A percentile compares a stretch with the other conserved stretches of the same genome.
phyloP scores from a whole-genome alignment of 2,797 vertebrate genomes.

The Chromobotia macracanthus region DNA sequence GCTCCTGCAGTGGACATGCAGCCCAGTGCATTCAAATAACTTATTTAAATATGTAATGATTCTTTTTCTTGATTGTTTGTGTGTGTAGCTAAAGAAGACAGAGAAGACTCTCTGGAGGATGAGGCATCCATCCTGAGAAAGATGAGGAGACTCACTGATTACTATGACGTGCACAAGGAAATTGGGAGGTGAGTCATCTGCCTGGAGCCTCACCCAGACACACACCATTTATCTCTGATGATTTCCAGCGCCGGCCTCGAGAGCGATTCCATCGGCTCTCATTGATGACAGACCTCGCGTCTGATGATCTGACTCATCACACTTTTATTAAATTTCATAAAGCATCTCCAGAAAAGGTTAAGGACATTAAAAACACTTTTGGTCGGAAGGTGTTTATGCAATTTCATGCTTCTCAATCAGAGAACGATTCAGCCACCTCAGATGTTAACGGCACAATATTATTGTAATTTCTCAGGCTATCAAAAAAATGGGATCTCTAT shows the following conservation, averaged over 20 bases:
- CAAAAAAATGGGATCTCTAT: neutral
- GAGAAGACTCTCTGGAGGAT: constrained; percentile 82
- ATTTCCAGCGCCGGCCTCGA: constrained; percentile 35
- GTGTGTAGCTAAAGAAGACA: constrained; percentile 67
- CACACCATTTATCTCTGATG: constrained; percentile 53
- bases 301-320: constrained; percentile 43
- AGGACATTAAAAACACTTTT: constrained; percentile 13
- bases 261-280: constrained; percentile 29
- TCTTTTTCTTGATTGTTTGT: constrained; percentile 1
- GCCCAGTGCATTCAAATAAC: no score
- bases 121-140: constrained; percentile 78
- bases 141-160: constrained; percentile 87
- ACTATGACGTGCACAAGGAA: constrained; percentile 93
- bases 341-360: constrained; percentile 13
- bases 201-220: constrained; percentile 42
- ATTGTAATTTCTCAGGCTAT: neutral
- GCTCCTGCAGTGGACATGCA: neutral
- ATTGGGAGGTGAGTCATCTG: constrained; percentile 83
- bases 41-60: neutral
- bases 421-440: constrained; percentile 22
- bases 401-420: constrained; percentile 22
- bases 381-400: neutral
- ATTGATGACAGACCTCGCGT: constrained; percentile 21
- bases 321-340: constrained; percentile 25
- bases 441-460: neutral